Conservation (phyloP, 2,888 invertebrate genomes). For the Bursaphelenchus okinawaensis region DNA sequence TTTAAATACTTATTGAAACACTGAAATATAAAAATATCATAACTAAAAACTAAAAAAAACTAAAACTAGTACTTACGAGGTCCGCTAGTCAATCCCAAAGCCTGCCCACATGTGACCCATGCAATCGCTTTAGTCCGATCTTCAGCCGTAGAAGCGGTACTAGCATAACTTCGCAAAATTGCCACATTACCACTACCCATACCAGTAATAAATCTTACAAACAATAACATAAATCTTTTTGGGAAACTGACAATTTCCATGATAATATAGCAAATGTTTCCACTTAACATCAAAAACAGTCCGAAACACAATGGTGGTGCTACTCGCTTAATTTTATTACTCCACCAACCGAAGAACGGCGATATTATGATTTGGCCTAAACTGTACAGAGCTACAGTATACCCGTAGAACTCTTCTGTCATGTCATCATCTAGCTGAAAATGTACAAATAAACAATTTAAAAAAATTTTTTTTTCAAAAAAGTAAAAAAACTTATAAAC, state of each 20-base stretch:
- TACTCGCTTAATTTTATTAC: conserved; percentile 40
- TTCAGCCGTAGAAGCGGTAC: conserved; percentile 55
- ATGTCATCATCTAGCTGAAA: conserved; percentile 14
- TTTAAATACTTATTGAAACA: no score
- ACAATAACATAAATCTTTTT: conserved; percentile 16
- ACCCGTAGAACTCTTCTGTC: conserved; percentile 54
- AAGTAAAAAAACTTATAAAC: not conserved
- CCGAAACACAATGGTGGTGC: conserved; percentile 51
- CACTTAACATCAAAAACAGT: conserved; percentile 23
- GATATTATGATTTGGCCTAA: conserved; percentile 59
- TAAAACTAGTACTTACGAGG: conserved; percentile 39
- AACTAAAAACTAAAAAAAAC: not conserved
- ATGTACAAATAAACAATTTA: not conserved
- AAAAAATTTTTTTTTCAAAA: not conserved
- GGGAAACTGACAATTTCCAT: conserved; percentile 22
- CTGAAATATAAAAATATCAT: no score
- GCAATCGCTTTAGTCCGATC: conserved; percentile 59
- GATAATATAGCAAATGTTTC: conserved; percentile 19
- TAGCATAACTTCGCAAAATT: conserved; percentile 58
- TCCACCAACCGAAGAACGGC: conserved; percentile 57
- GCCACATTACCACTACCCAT: conserved; percentile 55
- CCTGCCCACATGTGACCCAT: conserved; percentile 58
- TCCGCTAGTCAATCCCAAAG: conserved; percentile 59
- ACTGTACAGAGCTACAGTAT: conserved; percentile 59
- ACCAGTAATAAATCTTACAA: conserved; percentile 17